A percentile compares a stretch with the other conserved stretches of the same genome.
These are phyloP conservation scores for Esox masquinongy DNA, from an alignment of 2,797 vertebrate genomes.

Conservation along the genomic window DNA sequence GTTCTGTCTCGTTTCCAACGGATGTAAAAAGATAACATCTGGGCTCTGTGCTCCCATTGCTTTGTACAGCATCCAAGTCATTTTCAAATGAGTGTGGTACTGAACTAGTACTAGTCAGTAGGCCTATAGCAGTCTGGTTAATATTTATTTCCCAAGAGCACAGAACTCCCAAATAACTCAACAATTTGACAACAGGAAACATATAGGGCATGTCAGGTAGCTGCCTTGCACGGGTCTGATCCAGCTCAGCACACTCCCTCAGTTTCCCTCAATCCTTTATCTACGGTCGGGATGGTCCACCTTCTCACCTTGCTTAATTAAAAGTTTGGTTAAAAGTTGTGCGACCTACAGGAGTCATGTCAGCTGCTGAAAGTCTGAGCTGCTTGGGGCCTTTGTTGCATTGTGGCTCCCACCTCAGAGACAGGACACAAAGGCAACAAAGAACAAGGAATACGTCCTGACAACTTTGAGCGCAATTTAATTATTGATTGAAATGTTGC, in stretches of 20 bases:
- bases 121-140: not conserved
- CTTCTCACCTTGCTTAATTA: not conserved
- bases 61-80: not conserved
- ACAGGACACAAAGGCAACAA: slow-evolving; percentile 10
- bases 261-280: not conserved
- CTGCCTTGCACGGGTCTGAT: not conserved
- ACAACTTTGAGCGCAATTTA: slow-evolving; percentile 57
- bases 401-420: not conserved
- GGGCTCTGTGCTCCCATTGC: not conserved
- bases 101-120: not conserved
- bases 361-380: not conserved
- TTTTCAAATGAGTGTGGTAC: not conserved
- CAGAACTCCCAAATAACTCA: not conserved
- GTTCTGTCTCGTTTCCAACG: not conserved
- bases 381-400: not conserved
- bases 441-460: slow-evolving; percentile 40
- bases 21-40: not conserved
- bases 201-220: not conserved
- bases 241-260: not conserved
- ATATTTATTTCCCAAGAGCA: not conserved
- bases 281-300: not conserved
- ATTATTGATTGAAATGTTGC: slow-evolving; percentile 50
- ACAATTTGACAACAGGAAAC: too few relatives aligned
- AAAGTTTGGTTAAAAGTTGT: not conserved
- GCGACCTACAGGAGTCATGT: not conserved